Conservation (phyloP, 2,888 invertebrate species). For the Hypolimnas misippus region DNA sequence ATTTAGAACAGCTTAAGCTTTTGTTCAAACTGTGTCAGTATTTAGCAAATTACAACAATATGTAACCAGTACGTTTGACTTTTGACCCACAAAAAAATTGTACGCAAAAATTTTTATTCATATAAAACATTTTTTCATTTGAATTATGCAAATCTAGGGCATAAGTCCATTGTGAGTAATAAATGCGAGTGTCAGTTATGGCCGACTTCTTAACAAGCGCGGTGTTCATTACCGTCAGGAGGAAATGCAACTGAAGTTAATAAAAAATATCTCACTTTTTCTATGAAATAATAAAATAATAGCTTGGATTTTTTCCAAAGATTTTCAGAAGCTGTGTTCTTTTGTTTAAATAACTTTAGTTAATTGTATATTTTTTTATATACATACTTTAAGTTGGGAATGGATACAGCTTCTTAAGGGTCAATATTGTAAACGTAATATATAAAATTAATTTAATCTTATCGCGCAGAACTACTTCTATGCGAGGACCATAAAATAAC, state of each 20-base stretch:
- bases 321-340: neutral
- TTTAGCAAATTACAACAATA: neutral
- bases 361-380: too few relatives aligned
- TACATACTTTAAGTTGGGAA: too few relatives aligned
- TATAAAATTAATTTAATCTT: too few relatives aligned
- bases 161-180: conserved; percentile 22
- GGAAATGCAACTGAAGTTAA: conserved; percentile 8
- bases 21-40: neutral
- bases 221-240: conserved; percentile 11
- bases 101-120: neutral
- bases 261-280: neutral
- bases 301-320: neutral
- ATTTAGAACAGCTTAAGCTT: neutral
- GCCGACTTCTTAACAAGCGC: conserved; percentile 5
- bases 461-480: too few relatives aligned
- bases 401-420: too few relatives aligned
- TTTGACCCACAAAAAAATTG: neutral
- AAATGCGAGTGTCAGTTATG: conserved; percentile 15
- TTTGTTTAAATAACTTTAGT: too few relatives aligned
- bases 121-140: conserved; percentile 6
- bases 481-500: too few relatives aligned
- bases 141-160: conserved; percentile 16
- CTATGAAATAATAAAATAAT: neutral
- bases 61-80: neutral
- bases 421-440: too few relatives aligned